A percentile compares a stretch with the other conserved stretches of the same genome.
Evolutionary conservation across 2,888 invertebrate genomes (phyloP).

Genomic region (Gisinianus flammeolus): DNA sequence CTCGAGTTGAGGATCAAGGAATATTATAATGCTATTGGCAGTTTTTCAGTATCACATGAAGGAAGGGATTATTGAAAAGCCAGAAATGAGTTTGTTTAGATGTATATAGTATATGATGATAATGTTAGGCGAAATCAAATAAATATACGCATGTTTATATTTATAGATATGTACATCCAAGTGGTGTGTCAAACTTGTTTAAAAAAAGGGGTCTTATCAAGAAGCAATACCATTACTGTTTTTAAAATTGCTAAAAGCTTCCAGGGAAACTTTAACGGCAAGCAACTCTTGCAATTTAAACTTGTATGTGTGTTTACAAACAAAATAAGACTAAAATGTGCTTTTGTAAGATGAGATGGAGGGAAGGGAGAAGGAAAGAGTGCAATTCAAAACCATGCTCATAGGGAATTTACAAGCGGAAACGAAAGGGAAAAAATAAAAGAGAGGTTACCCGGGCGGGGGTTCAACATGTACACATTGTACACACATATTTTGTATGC

Average conservation of each 20-base stretch:
- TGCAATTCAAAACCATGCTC: constrained; percentile 27
- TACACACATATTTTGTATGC: not conserved
- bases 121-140: too few species aligned
- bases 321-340: constrained; percentile 4
- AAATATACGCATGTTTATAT: not conserved
- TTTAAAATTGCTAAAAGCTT: constrained; percentile 34
- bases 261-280: constrained; percentile 13
- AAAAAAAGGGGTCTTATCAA: not conserved
- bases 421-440: constrained; percentile 6
- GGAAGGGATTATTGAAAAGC: too few species aligned
- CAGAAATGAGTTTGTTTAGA: too few species aligned
- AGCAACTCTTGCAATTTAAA: not conserved
- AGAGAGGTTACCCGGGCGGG: constrained; percentile 14
- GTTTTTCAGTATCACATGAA: too few species aligned
- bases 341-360: constrained; percentile 11
- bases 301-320: constrained; percentile 4
- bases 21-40: too few species aligned
- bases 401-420: constrained; percentile 6
- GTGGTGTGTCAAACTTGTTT: constrained; percentile 24
- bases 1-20: too few species aligned
- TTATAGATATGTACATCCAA: not conserved
- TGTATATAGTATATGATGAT: too few species aligned
- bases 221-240: constrained; percentile 31
- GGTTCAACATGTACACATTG: not conserved
- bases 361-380: not conserved